These are phyloP conservation scores for Sebastiscus albofasciatus DNA, from an alignment of 2,797 vertebrate genomes.

Conservation along the genomic window DNA sequence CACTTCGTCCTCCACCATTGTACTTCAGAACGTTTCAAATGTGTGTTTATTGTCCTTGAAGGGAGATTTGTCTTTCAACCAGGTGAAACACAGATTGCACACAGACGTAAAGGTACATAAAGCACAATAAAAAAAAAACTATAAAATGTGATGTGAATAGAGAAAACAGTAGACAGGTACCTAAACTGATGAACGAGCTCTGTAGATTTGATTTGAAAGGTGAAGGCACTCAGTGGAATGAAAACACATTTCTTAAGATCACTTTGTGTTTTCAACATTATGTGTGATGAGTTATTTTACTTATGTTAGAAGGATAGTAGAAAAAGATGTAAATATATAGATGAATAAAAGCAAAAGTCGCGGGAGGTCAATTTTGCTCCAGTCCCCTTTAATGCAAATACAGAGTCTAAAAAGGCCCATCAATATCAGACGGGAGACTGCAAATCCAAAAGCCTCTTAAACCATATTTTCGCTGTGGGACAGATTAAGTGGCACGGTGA, in stretches of 20 bases:
- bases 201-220: neutral
- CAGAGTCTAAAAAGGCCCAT: neutral
- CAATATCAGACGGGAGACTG: conserved; percentile 9
- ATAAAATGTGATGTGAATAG: neutral
- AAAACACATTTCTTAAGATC: neutral
- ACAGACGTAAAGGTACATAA: neutral
- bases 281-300: neutral
- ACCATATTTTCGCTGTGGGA: conserved; percentile 35
- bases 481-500: conserved; percentile 38
- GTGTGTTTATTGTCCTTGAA: neutral
- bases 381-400: neutral
- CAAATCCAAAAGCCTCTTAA: conserved; percentile 47
- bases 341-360: neutral
- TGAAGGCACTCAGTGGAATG: neutral
- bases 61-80: neutral
- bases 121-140: neutral
- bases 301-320: neutral
- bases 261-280: neutral
- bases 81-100: neutral
- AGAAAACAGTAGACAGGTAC: neutral
- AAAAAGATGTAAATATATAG: neutral
- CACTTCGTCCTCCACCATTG: neutral
- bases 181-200: neutral
- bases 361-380: neutral
- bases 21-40: neutral